Evolutionary conservation across 2,888 invertebrate species (phyloP).

Genomic region (Doris montereyensis): DNA sequence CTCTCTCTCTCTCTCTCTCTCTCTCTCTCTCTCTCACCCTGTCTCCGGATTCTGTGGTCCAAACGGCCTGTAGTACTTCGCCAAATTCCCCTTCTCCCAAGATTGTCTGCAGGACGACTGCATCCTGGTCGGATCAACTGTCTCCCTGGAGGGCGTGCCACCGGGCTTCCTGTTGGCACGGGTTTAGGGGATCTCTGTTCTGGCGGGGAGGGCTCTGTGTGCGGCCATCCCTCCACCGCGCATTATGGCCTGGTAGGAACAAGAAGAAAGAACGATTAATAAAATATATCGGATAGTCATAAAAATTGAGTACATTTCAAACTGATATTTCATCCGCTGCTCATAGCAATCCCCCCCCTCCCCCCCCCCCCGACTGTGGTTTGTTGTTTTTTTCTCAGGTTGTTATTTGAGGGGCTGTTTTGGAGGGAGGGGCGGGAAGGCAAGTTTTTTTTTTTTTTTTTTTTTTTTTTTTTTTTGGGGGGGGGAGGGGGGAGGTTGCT

Average conservation of each 20-base stretch:
- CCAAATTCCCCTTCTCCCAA: constrained; percentile 98
- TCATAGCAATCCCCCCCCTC: no score
- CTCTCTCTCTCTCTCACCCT: constrained; percentile 78
- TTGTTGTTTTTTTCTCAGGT: no score
- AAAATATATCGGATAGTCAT: no score
- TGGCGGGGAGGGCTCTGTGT: constrained; percentile 59
- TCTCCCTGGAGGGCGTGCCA: constrained; percentile 59
- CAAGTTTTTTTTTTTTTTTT: no score
- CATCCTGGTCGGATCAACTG: constrained; percentile 90
- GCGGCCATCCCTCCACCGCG: constrained; percentile 47
- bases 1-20: not conserved
- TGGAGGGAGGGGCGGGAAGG: no score
- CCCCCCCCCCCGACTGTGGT: no score
- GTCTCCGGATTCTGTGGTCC: constrained; percentile 88
- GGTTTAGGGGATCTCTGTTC: constrained; percentile 54
- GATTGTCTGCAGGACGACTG: constrained; percentile 93
- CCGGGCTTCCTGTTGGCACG: constrained; percentile 35
- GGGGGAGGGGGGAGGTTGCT: no score
- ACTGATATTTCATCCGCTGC: not conserved
- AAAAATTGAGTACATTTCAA: no score
- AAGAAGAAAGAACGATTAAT: constrained; percentile 25
- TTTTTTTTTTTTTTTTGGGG: no score
- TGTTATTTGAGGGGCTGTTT: no score
- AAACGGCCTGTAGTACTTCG: constrained; percentile 96
- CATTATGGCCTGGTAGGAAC: constrained; percentile 55